These are phyloP conservation scores for Onychomys leucogaster DNA, from an alignment of 2,797 vertebrate species.

Conservation along the genomic window DNA sequence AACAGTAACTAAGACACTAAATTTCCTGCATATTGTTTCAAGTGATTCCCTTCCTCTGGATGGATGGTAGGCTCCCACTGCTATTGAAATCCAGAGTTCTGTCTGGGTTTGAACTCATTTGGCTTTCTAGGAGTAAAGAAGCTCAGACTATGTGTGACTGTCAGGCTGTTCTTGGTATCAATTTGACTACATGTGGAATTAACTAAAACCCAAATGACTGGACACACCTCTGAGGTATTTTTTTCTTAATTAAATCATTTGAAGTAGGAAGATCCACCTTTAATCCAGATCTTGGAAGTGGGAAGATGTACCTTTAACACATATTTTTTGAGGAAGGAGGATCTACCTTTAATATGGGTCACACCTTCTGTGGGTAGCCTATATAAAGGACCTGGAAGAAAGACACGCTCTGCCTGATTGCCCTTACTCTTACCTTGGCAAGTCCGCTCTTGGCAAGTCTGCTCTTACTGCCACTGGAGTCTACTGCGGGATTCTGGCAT, in stretches of 20 bases:
- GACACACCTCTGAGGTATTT: too few species aligned
- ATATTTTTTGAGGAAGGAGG: neutral
- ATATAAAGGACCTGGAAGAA: neutral
- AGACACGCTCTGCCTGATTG: neutral
- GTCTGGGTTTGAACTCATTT: neutral
- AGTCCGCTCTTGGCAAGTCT: neutral
- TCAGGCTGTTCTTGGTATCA: neutral
- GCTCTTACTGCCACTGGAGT: neutral
- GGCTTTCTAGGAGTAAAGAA: neutral
- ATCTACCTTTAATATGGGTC: too few species aligned
- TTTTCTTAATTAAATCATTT: neutral
- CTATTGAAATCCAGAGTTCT: constrained; percentile 17
- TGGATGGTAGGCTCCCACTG: neutral
- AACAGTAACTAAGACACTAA: neutral
- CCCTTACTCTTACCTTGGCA: neutral
- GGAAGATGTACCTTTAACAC: neutral
- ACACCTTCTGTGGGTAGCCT: neutral
- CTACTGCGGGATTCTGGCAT: neutral
- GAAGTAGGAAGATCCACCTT: neutral
- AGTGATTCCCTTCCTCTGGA: neutral
- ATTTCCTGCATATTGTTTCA: constrained; percentile 35
- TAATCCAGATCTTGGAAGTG: neutral
- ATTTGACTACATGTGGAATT: neutral
- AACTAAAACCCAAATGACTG: neutral
- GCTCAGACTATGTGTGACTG: neutral